phyloP scores from a whole-genome alignment of 2,113 vertebrate genomes.

The Candoia aspera region DNA sequence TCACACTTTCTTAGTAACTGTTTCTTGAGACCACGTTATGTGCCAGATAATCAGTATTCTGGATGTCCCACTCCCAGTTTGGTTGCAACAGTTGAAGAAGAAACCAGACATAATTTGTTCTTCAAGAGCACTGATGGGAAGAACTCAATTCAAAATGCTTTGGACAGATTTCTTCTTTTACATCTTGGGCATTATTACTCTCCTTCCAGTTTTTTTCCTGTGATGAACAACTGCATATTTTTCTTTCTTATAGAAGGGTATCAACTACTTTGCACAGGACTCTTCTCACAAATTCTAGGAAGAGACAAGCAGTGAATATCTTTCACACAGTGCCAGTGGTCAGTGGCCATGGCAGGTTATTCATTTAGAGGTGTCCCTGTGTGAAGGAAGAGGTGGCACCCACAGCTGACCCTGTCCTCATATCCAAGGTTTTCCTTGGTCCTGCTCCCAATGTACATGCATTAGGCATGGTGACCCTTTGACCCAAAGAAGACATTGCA shows the following conservation, averaged over 20 bases:
- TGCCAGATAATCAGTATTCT: neutral
- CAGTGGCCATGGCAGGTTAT: neutral
- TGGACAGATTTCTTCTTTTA: neutral
- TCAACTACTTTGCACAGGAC: neutral
- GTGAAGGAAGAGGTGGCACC: neutral
- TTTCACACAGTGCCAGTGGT: neutral
- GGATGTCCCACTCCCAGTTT: neutral
- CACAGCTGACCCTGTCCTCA: too few species aligned
- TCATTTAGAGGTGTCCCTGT: neutral
- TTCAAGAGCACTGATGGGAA: neutral
- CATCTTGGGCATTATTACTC: neutral
- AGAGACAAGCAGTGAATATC: neutral
- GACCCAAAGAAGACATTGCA: neutral
- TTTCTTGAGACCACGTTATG: neutral
- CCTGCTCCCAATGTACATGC: neutral
- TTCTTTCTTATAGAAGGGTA: neutral
- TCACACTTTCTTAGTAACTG: neutral
- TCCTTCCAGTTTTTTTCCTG: neutral
- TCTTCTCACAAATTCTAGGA: neutral
- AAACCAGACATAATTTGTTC: neutral
- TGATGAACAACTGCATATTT: neutral
- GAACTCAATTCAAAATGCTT: neutral
- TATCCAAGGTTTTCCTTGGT: neutral
- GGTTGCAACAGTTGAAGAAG: neutral
- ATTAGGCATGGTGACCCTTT: neutral